These are phyloP conservation scores for Trichogramma evanescens DNA, from an alignment of 2,888 invertebrate genomes.

Conservation along the genomic window DNA sequence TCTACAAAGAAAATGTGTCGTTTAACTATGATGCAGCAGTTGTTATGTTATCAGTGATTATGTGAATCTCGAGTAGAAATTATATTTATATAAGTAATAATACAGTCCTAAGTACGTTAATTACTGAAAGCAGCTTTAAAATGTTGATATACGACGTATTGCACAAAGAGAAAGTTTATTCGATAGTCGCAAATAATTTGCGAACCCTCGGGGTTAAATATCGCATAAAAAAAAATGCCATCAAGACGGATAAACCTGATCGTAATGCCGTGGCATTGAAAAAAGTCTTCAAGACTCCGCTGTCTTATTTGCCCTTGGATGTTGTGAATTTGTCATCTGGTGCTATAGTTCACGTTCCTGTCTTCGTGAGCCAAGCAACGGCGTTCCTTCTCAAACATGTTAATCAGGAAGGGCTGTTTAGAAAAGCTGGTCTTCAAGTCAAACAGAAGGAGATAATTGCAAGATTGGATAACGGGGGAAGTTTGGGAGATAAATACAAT, in stretches of 20 bases:
- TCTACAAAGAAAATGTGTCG: too few species aligned
- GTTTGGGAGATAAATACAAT: slow-evolving; percentile 64
- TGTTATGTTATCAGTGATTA: too few species aligned
- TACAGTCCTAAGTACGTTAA: too few species aligned
- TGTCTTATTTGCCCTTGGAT: slow-evolving; percentile 51
- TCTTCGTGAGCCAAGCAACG: slow-evolving; percentile 66
- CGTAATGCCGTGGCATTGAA: slow-evolving; percentile 29
- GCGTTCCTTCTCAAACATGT: slow-evolving; percentile 62
- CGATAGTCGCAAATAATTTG: slow-evolving; percentile 59
- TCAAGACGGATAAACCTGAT: slow-evolving; percentile 40
- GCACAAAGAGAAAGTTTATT: slow-evolving; percentile 52
- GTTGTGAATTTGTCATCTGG: slow-evolving; percentile 61
- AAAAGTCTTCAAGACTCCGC: slow-evolving; percentile 52
- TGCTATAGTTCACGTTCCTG: slow-evolving; percentile 64
- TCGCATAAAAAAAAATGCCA: slow-evolving; percentile 60
- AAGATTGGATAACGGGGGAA: slow-evolving; percentile 63
- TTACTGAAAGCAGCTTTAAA: not conserved
- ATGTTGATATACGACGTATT: slow-evolving; percentile 55
- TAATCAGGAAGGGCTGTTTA: slow-evolving; percentile 75
- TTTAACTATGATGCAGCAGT: too few species aligned
- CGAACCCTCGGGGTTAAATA: slow-evolving; percentile 66
- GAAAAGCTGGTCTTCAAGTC: slow-evolving; percentile 79
- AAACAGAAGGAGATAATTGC: slow-evolving; percentile 78
- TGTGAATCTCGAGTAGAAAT: too few species aligned
- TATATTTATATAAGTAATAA: too few species aligned